Evolutionary conservation across 2,888 invertebrate species (phyloP).

Genomic region (Lymantria dispar): DNA sequence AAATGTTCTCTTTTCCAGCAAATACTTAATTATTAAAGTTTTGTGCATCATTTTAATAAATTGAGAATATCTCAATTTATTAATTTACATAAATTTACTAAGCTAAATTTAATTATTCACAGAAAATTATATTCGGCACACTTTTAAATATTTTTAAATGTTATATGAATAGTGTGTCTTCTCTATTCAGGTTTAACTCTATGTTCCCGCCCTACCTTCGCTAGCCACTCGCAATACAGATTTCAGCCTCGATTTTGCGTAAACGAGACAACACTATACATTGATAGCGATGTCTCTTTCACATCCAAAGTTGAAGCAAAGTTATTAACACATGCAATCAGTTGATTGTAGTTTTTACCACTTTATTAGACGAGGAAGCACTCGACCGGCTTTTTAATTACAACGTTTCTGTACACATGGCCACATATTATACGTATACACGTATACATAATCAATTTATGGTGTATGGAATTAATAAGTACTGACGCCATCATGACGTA

Average conservation of each 20-base stretch:
- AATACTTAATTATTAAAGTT: too few species aligned
- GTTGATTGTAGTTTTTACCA: slow-evolving; percentile 69
- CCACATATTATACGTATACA: not conserved
- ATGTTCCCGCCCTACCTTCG: slow-evolving; percentile 60
- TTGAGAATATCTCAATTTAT: too few species aligned
- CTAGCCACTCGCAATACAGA: slow-evolving; percentile 66
- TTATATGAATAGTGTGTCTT: slow-evolving; percentile 20
- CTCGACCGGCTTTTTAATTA: slow-evolving; percentile 61
- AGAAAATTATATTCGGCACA: too few species aligned
- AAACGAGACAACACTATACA: slow-evolving; percentile 40
- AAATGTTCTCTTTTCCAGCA: too few species aligned
- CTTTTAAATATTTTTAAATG: too few species aligned
- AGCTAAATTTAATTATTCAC: too few species aligned
- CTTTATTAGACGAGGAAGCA: slow-evolving; percentile 62
- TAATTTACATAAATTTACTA: too few species aligned
- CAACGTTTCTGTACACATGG: slow-evolving; percentile 22
- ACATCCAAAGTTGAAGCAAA: slow-evolving; percentile 48
- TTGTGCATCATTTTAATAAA: too few species aligned
- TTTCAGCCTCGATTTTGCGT: slow-evolving; percentile 51
- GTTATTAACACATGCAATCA: slow-evolving; percentile 75
- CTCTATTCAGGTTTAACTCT: slow-evolving; percentile 35
- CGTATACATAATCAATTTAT: not conserved
- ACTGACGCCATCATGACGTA: not conserved
- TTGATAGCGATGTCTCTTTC: slow-evolving; percentile 38
- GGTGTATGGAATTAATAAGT: not conserved